Percentiles rank a stretch among this genome's conserved stretches.
phyloP scores from a whole-genome alignment of 2,797 vertebrate species.

The Enteromius mattozi region DNA sequence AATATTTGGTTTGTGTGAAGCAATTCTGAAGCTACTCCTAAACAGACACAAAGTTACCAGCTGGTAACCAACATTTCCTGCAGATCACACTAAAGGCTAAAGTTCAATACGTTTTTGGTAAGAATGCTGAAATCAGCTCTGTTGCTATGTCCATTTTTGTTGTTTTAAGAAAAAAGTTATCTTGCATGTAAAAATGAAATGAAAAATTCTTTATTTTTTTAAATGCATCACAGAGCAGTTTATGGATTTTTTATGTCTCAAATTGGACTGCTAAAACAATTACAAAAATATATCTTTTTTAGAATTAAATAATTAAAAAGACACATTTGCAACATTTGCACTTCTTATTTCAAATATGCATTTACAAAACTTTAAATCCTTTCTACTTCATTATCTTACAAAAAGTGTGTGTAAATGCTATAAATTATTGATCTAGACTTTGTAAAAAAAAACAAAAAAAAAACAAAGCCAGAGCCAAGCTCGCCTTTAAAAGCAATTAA shows the following conservation, averaged over 20 bases:
- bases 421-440: background rate
- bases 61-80: conserved; percentile 48
- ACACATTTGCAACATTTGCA: background rate
- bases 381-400: background rate
- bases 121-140: conserved; percentile 8
- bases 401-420: background rate
- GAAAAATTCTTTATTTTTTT: background rate
- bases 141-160: background rate
- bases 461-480: background rate
- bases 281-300: background rate
- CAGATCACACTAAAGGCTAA: conserved; percentile 23
- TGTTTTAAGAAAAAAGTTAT: background rate
- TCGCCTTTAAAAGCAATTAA: background rate
- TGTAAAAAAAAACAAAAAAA: background rate
- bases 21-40: background rate
- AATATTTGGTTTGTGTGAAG: background rate
- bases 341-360: background rate
- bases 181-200: background rate
- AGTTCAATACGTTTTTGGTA: conserved; percentile 22
- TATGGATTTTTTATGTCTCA: background rate
- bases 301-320: background rate
- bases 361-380: background rate
- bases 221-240: background rate
- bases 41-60: conserved; percentile 37
- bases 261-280: background rate